Evolutionary conservation across 2,888 invertebrate species (phyloP), one percentile per base, ranked within the genome.

Genomic region (Rhogogaster chlorosoma): DNA sequence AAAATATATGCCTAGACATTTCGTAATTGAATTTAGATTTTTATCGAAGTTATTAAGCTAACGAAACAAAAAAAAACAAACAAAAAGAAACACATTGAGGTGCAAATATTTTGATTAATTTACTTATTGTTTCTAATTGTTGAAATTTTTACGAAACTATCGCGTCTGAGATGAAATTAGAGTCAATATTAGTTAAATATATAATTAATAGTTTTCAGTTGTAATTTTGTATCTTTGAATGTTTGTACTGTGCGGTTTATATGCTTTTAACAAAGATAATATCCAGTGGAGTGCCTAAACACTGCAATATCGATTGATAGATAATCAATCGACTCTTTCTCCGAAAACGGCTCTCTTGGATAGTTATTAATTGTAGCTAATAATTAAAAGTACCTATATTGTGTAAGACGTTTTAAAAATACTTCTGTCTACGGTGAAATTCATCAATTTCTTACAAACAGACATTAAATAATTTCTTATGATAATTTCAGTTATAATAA

Each of bases 171-270:
- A 38, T 84, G 78, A 75, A 78, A 84, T 38, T 61, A 64, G 67
- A 45, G 84, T 78, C 64, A 32, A 53, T 78, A 75, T 67, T 67
- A 67, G n/a, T 67, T 15, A 84, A 45, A 29, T 61, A 78, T 32
- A 36, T 49, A 45, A 42, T 85, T 38, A 61, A 80, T 67, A 42
- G 73, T 57, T 86, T 70, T 83, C 85, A 71, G 29, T 86, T 89
- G 87, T 67, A 75, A 84, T 88, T 89, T 67, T 86, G 77, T 80
- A 84, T 84, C 80, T 86, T 87, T 86, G 87, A 82, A 89, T 89
- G 87, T 86, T 88, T 88, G 88, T 87, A 87, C 85, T 87, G 87
- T 88, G 88, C 86, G 83, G 78, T 78, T 86, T 71, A 61, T 86
- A 85, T 77, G 87, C 87, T 87, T 86, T 77, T 78, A 77, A 49